Conservation (phyloP, 2,797 vertebrate genomes). For the Cyprinella venusta region DNA sequence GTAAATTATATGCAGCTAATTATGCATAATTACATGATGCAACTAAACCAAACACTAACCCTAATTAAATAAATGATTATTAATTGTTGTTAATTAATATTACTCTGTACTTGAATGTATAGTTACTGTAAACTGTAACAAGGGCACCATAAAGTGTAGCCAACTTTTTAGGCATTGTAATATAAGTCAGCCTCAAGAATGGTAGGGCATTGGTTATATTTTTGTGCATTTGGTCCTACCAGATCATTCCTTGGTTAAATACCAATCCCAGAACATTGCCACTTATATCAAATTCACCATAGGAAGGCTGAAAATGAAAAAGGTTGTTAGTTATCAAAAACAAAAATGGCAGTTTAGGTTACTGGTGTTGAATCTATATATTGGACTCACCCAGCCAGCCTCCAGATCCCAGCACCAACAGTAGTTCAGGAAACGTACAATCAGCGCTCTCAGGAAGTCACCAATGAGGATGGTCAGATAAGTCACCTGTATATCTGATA, state of each 20-base stretch:
- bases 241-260: constrained; percentile 99
- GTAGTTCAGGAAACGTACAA: constrained; percentile 97
- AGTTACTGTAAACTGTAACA: neutral
- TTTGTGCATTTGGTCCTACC: constrained; percentile 75
- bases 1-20: too few relatives aligned
- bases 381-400: constrained; percentile 90
- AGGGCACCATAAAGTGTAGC: neutral
- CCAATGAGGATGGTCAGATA: constrained; percentile 96
- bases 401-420: constrained; percentile 99
- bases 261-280: constrained; percentile 95
- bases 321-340: constrained; percentile 16
- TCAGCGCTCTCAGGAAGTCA: constrained; percentile 93
- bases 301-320: constrained; percentile 84
- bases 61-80: too few relatives aligned
- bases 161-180: neutral
- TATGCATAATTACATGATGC: too few relatives aligned
- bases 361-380: neutral
- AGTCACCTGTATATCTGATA: constrained; percentile 96
- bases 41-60: too few relatives aligned
- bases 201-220: neutral
- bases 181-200: neutral
- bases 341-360: neutral
- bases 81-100: too few relatives aligned
- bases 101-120: too few relatives aligned
- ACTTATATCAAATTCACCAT: constrained; percentile 97